Base-by-base conservation (phyloP, 2,113 vertebrate genomes). In the Grallaria varia region DNA sequence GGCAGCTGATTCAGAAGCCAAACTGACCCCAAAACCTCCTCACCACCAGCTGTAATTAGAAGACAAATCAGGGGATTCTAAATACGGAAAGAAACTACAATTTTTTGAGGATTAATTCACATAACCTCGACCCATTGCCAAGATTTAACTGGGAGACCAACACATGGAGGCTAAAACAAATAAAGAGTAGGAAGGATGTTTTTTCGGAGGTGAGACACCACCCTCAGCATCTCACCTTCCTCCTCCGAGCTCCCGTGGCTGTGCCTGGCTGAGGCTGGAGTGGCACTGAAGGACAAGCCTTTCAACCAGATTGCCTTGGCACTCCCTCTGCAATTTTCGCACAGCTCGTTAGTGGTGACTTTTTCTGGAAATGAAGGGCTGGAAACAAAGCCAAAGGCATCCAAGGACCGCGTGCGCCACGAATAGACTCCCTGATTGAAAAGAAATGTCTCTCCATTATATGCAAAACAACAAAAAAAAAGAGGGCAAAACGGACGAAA, bases 221-320 rank as follows among this genome's bases (percentile, higher is more conserved):
- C 7, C 60, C 33, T 37, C 78, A 45, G 35, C 47, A 56, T 9
- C 58, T n/a, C 59, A 14, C 24, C 58, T 69, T 33, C 60, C 63
- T n/a, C 79, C 79, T 33, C 25, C 7, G 10, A 67, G 71, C 73
- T 21, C 12, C 68, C 52, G 0, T 0, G 30, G 62, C 7, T 42
- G 42, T 17, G 69, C 42, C 8, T 12, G 23, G 6, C 44, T 27
- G 42, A 49, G 62, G 69, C 83, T 58, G 83, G 64, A 74, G 64
- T 7, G 17, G 74, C 33, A 63, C 35, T 5, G 68, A 75, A 86
- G 85, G 87, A 83, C 14, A 3, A 87, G 81, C 78, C 93, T 95
- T 96, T 95, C 85, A 95, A 83, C 72, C 94, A 95, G 87, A 96
- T 47, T 90, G 88, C 52, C 87, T 94, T 97, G 94, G 96, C 96